Base-by-base conservation (phyloP, 2,888 invertebrate species). In the Eilema griseolum region DNA sequence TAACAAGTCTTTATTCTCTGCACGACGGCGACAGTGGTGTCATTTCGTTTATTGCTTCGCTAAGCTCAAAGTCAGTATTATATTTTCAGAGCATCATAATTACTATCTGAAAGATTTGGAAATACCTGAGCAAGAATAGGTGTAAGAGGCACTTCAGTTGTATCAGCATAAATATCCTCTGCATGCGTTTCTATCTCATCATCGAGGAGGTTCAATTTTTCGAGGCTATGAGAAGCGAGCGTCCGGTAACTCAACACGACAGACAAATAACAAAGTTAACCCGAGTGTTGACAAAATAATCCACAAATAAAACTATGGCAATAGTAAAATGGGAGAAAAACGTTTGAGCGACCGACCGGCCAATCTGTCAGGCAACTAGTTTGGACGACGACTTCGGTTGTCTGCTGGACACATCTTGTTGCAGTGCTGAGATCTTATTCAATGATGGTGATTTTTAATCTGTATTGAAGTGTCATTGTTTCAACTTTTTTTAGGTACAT, bases 181-280 rank as follows among this genome's bases (percentile, higher is more conserved):
- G n/a, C n/a, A n/a, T n/a, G n/a, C n/a, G n/a, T n/a, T n/a, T n/a
- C n/a, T n/a, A n/a, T n/a, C n/a, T n/a, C n/a, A n/a, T n/a, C n/a
- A n/a, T n/a, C n/a, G n/a, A n/a, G n/a, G n/a, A n/a, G n/a, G n/a
- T n/a, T n/a, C n/a, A n/a, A n/a, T n/a, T n/a, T n/a, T n/a, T n/a
- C n/a, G n/a, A n/a, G n/a, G n/a, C n/a, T 86, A 79, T 79, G 83
- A 83, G 74, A 82, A 90, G 91, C 88, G 88, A 90, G 89, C 88
- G 92, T 92, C 89, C 93, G 88, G 87, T 80, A 86, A 85, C 79
- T 67, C 64, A 83, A 83, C 85, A 84, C 84, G 87, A 86, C 84
- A 81, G 82, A 78, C 80, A 79, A 87, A 87, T 84, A 86, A 90
- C 86, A 88, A 88, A 86, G 86, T 81, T 72, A 86, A 86, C 81